Evolutionary conservation across 2,888 invertebrate species (phyloP).

Genomic region (Ypsolopha scabrella): DNA sequence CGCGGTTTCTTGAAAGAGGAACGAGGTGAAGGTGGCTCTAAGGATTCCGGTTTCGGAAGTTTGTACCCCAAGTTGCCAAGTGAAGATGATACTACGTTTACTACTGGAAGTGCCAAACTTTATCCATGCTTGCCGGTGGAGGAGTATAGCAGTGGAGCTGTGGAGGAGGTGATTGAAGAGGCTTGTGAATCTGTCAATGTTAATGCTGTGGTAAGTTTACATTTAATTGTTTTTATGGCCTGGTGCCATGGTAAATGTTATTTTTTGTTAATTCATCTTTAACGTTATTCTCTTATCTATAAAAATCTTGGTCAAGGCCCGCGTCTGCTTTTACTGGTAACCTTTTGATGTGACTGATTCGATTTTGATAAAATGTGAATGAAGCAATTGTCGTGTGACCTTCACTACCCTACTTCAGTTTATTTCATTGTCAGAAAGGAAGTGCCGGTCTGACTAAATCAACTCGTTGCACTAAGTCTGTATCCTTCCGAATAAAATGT

Average conservation of each 20-base stretch:
- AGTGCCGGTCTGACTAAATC: no score
- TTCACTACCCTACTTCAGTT: no score
- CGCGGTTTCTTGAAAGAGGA: conserved; percentile 46
- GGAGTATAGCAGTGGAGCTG: conserved; percentile 56
- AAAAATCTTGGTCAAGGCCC: no score
- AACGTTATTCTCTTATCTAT: neutral
- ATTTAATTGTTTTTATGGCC: no score
- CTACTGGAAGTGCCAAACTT: conserved; percentile 34
- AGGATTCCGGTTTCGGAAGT: conserved; percentile 36
- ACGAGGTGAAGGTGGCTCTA: conserved; percentile 34
- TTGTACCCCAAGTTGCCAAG: conserved; percentile 48
- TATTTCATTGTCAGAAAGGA: no score
- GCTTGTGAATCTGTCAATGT: conserved; percentile 50
- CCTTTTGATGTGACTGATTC: no score
- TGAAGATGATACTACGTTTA: conserved; percentile 45
- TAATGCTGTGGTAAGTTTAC: conserved; percentile 47
- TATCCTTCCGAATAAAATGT: no score
- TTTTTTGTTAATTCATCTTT: neutral
- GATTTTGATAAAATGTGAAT: no score
- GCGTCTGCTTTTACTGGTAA: no score
- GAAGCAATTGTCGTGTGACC: no score
- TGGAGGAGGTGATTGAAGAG: conserved; percentile 56
- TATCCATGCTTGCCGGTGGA: conserved; percentile 56
- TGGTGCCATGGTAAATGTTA: no score
- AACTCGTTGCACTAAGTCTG: no score